phyloP scores from a whole-genome alignment of 2,797 vertebrate genomes.

The Gallirallus australis region DNA sequence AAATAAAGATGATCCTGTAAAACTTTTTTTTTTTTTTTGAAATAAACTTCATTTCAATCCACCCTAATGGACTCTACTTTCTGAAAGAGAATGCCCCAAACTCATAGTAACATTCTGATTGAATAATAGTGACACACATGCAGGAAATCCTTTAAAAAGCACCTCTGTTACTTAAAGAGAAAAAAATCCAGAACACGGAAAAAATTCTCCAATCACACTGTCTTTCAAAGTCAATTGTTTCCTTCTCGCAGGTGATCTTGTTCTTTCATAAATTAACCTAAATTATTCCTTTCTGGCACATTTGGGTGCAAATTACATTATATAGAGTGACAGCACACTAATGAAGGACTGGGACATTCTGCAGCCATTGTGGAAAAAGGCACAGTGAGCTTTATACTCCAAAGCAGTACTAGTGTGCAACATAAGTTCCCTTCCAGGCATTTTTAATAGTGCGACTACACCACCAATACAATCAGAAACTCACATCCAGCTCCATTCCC shows the following conservation, averaged over 20 bases:
- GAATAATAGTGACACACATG: not conserved
- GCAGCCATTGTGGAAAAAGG: not conserved
- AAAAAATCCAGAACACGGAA: not conserved
- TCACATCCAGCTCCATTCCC: not conserved
- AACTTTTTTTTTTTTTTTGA: not conserved
- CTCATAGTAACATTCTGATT: not conserved
- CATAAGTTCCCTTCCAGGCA: fast-evolving
- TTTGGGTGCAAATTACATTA: too few species aligned
- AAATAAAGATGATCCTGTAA: not conserved
- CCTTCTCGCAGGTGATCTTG: not conserved
- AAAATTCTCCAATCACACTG: not conserved
- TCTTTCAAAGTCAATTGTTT: not conserved
- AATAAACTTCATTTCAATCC: not conserved
- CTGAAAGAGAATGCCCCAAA: not conserved
- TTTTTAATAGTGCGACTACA: not conserved
- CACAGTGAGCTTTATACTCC: not conserved
- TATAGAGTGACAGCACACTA: not conserved
- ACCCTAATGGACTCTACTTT: not conserved
- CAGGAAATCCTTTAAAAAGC: not conserved
- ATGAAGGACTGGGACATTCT: not conserved
- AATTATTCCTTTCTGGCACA: not conserved
- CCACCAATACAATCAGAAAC: not conserved
- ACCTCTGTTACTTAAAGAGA: not conserved
- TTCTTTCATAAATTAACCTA: not conserved
- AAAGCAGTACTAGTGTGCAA: not conserved